Conservation (phyloP, 2,113 vertebrate species). For the Anoura caudifer region DNA sequence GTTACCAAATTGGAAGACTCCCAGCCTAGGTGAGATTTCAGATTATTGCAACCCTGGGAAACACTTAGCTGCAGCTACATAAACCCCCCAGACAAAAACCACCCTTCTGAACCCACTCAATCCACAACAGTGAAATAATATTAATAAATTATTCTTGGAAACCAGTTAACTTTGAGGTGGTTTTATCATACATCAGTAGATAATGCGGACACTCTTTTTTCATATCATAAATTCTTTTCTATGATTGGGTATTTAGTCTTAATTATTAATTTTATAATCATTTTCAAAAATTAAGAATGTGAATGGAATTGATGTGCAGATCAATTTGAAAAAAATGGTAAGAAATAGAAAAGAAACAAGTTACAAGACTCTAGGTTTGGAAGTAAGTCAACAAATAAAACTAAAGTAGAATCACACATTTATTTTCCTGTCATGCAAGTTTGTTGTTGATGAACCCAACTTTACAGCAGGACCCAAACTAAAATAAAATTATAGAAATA, state of each 20-base stretch:
- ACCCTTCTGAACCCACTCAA: neutral
- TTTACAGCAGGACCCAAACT: neutral
- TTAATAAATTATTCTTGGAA: neutral
- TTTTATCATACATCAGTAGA: neutral
- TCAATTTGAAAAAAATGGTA: neutral
- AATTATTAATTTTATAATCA: neutral
- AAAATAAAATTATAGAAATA: slow-evolving; percentile 8
- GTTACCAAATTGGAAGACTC: neutral
- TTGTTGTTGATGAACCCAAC: slow-evolving; percentile 14
- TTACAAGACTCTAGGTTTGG: neutral
- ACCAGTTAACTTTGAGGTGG: neutral
- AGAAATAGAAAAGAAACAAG: neutral
- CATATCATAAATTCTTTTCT: neutral
- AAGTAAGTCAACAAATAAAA: slow-evolving; percentile 25
- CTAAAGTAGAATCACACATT: neutral
- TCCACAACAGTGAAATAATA: neutral
- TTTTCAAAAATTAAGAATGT: neutral
- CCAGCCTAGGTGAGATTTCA: neutral
- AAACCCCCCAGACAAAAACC: neutral
- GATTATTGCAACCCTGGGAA: neutral
- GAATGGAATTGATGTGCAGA: neutral
- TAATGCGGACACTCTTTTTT: too few species aligned
- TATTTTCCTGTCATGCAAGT: neutral
- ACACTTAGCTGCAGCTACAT: neutral
- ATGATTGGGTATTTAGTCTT: neutral